Conservation (phyloP, 1,140 invertebrate species). For the Nasonia giraulti region DNA sequence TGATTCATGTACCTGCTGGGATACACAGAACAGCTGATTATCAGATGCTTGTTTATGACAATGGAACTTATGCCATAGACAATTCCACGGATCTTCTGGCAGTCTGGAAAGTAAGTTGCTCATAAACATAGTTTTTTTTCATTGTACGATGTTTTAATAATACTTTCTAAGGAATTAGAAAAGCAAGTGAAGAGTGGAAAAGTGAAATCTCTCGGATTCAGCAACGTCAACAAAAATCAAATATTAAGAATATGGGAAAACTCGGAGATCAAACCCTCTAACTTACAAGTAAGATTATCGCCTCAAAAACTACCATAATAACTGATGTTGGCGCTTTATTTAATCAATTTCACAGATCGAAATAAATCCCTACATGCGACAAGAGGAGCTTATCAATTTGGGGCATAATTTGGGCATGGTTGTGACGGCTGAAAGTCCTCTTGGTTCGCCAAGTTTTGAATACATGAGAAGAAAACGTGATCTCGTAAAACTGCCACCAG, state of each 20-base stretch:
- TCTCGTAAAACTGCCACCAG: constrained; percentile 75
- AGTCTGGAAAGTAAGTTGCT: constrained; percentile 79
- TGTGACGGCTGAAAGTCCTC: constrained; percentile 78
- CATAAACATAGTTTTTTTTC: constrained; percentile 1
- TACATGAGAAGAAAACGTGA: constrained; percentile 73
- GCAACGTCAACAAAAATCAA: constrained; percentile 85
- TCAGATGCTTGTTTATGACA: constrained; percentile 71
- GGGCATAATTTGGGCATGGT: constrained; percentile 75
- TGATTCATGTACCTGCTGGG: constrained; percentile 81
- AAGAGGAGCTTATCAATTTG: constrained; percentile 76
- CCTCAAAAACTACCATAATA: neutral
- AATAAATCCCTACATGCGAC: constrained; percentile 80
- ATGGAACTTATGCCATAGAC: constrained; percentile 78
- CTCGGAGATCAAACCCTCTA: constrained; percentile 79
- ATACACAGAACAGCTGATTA: constrained; percentile 75
- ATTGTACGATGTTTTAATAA: constrained; percentile 9
- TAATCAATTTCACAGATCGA: constrained; percentile 79
- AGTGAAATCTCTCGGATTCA: constrained; percentile 83
- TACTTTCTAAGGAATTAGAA: constrained; percentile 81
- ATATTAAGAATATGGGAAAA: constrained; percentile 77
- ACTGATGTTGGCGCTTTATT: constrained; percentile 20
- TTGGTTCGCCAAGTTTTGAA: constrained; percentile 78
- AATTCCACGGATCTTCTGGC: constrained; percentile 80
- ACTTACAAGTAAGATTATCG: constrained; percentile 76
- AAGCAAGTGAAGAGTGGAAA: constrained; percentile 76